phyloP scores from a whole-genome alignment of 1,140 invertebrate species.

The Lepidurus couesii region DNA sequence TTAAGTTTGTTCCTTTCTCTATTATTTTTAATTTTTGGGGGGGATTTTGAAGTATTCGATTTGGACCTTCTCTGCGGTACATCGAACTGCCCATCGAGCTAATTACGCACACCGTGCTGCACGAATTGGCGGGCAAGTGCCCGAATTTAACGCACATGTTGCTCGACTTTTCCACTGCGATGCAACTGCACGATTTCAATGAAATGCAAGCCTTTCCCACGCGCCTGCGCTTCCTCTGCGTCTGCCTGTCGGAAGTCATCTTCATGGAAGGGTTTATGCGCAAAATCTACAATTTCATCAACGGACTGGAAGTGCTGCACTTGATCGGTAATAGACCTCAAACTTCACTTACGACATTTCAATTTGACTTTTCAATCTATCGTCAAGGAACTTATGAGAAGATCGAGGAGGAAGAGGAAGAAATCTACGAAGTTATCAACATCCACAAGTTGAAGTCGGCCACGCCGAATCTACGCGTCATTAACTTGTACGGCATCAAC shows the following conservation, averaged over 20 bases:
- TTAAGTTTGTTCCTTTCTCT: not conserved
- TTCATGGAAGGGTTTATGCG: constrained; percentile 99
- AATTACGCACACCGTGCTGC: constrained; percentile 94
- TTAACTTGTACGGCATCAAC: constrained; percentile 95
- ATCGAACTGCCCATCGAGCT: constrained; percentile 96
- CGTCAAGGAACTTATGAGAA: constrained; percentile 93
- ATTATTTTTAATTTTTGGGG: not conserved
- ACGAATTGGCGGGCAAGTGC: constrained; percentile 94
- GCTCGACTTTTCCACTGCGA: constrained; percentile 94
- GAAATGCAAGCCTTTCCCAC: constrained; percentile 98
- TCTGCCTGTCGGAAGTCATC: constrained; percentile 97
- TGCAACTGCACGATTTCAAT: constrained; percentile 98
- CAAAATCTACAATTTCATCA: constrained; percentile 99
- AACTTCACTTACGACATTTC: not conserved
- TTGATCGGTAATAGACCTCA: constrained; percentile 68
- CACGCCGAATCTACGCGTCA: constrained; percentile 88
- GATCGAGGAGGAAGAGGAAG: constrained; percentile 93
- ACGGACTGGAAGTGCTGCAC: constrained; percentile 96
- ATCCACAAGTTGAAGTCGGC: constrained; percentile 96
- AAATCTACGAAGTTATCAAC: constrained; percentile 99
- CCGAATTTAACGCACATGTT: constrained; percentile 96
- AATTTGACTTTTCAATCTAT: constrained; percentile 15
- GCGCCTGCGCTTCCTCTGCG: constrained; percentile 92
- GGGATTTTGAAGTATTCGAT: constrained; percentile 60
- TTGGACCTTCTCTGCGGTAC: constrained; percentile 84